Conservation (phyloP, 2,888 invertebrate genomes). For the Nomada fucata region DNA sequence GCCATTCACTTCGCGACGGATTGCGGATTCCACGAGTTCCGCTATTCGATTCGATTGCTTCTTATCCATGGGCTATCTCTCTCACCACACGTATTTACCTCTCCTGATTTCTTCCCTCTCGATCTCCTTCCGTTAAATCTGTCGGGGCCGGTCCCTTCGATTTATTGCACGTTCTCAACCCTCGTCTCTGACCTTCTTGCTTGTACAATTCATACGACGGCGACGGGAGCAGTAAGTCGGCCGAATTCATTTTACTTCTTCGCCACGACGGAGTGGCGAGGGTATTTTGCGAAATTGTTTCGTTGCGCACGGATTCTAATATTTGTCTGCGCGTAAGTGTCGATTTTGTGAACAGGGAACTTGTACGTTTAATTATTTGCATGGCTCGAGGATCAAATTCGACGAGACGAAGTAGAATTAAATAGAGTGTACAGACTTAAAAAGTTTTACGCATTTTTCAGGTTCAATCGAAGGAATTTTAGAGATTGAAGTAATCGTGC, state of each 20-base stretch:
- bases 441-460: no score
- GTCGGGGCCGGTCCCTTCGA: conserved; percentile 51
- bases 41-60: conserved; percentile 77
- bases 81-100: conserved; percentile 70
- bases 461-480: no score
- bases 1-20: conserved; percentile 79
- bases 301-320: no score
- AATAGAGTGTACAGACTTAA: no score
- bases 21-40: conserved; percentile 81
- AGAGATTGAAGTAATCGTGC: no score
- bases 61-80: conserved; percentile 71
- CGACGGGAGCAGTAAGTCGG: neutral
- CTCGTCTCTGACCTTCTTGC: neutral
- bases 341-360: no score
- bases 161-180: conserved; percentile 44
- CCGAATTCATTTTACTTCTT: conserved; percentile 3
- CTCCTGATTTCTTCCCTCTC: conserved; percentile 67
- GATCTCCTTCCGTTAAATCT: conserved; percentile 58
- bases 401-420: no score
- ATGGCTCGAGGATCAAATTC: no score
- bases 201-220: neutral
- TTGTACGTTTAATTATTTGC: no score
- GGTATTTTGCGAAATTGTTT: no score
- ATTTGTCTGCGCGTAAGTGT: no score
- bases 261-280: neutral